Conservation (phyloP, 2,888 invertebrate genomes). For the Agrochola lota region DNA sequence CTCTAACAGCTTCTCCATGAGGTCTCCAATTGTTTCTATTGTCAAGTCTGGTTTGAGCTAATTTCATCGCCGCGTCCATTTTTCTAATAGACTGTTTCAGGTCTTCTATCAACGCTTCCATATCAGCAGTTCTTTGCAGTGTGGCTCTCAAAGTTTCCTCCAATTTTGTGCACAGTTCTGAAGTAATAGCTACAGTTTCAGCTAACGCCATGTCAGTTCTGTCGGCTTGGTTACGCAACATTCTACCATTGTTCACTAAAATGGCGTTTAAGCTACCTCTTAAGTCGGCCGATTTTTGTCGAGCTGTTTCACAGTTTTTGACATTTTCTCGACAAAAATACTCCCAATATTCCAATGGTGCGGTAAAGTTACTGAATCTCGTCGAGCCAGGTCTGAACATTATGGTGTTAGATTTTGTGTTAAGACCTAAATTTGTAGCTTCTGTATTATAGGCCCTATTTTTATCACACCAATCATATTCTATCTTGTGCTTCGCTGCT, state of each 20-base stretch:
- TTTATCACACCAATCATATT: conserved; percentile 98
- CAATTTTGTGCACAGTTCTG: conserved; percentile 93
- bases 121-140: conserved; percentile 93
- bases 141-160: conserved; percentile 93
- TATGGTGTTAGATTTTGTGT: conserved; percentile 92
- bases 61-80: conserved; percentile 96
- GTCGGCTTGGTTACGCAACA: conserved; percentile 95
- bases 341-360: conserved; percentile 94
- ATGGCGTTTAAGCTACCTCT: conserved; percentile 93
- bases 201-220: conserved; percentile 94
- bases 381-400: conserved; percentile 95
- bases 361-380: conserved; percentile 93
- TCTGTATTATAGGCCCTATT: conserved; percentile 95
- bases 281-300: conserved; percentile 94
- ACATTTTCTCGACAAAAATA: conserved; percentile 95
- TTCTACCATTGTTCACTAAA: conserved; percentile 94
- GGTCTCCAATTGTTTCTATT: conserved; percentile 93
- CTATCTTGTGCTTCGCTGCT: conserved; percentile 95
- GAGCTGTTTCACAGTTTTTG: conserved; percentile 93
- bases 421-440: conserved; percentile 92
- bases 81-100: conserved; percentile 93
- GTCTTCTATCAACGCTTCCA: conserved; percentile 93
- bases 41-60: conserved; percentile 96
- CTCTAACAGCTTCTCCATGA: conserved; percentile 96
- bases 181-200: conserved; percentile 94